Conservation (phyloP, 2,113 vertebrate genomes). For the Bucco capensis region DNA sequence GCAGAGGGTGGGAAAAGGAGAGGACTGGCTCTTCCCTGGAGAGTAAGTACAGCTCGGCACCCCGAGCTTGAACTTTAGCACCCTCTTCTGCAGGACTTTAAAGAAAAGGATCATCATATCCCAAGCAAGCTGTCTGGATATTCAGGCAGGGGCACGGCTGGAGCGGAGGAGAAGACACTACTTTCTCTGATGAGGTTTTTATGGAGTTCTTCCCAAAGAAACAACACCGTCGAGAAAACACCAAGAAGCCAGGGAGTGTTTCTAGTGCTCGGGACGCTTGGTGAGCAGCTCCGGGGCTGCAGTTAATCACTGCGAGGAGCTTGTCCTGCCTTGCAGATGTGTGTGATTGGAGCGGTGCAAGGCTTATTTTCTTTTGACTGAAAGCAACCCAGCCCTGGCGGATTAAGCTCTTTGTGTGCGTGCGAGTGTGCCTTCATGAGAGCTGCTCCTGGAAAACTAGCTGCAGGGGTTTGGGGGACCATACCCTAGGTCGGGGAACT, state of each 20-base stretch:
- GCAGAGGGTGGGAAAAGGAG: background rate
- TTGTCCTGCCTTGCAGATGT: slow-evolving; percentile 24
- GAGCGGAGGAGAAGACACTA: background rate
- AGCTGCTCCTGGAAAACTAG: background rate
- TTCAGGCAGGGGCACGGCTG: background rate
- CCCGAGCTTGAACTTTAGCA: slow-evolving; percentile 45
- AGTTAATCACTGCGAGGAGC: background rate
- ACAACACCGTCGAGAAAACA: background rate
- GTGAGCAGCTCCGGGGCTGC: background rate
- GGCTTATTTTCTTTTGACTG: slow-evolving; percentile 44
- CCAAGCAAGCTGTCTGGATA: background rate
- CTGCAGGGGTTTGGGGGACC: background rate
- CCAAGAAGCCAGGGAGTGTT: background rate
- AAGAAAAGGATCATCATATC: background rate
- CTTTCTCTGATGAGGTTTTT: background rate
- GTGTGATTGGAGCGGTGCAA: background rate
- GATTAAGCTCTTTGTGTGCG: slow-evolving; percentile 19
- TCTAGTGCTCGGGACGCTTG: background rate
- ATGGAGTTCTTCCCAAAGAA: background rate
- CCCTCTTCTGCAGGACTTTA: slow-evolving; percentile 39
- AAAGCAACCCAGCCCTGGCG: slow-evolving; percentile 8
- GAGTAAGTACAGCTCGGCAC: background rate
- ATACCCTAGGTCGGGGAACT: background rate
- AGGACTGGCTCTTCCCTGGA: background rate
- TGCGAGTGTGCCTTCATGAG: background rate